Evolutionary conservation across 2,797 vertebrate species (phyloP).

Genomic region (Acanthurus leucopareius): DNA sequence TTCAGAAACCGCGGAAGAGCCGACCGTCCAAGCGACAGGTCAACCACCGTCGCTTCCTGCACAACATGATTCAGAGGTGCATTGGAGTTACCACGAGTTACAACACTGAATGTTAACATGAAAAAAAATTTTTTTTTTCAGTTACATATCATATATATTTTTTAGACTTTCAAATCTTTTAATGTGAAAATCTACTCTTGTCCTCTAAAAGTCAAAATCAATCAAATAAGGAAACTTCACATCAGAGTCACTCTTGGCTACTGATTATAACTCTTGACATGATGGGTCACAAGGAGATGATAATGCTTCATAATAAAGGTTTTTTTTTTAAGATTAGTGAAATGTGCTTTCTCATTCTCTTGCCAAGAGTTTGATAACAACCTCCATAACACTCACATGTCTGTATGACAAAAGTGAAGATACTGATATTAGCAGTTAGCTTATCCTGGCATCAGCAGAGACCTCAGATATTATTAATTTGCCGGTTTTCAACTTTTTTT

Average conservation of each 20-base stretch:
- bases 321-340: not conserved
- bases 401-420: not conserved
- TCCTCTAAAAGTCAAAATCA: too few relatives aligned
- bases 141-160: too few relatives aligned
- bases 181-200: too few relatives aligned
- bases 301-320: not conserved
- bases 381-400: not conserved
- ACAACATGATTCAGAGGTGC: slow-evolving; percentile 94
- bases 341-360: not conserved
- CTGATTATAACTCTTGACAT: not conserved
- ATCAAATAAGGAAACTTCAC: too few relatives aligned
- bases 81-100: not conserved
- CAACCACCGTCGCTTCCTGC: slow-evolving; percentile 92
- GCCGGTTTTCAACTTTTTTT: not conserved
- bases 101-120: not conserved
- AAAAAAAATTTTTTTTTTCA: too few relatives aligned
- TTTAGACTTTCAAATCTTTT: too few relatives aligned
- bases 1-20: slow-evolving; percentile 87
- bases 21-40: slow-evolving; percentile 89
- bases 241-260: not conserved
- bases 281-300: not conserved
- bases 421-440: not conserved
- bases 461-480: too few relatives aligned
- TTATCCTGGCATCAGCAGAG: not conserved
- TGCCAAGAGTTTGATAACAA: not conserved